phyloP scores from a whole-genome alignment of 2,888 invertebrate species.

The Tenthredo livida region DNA sequence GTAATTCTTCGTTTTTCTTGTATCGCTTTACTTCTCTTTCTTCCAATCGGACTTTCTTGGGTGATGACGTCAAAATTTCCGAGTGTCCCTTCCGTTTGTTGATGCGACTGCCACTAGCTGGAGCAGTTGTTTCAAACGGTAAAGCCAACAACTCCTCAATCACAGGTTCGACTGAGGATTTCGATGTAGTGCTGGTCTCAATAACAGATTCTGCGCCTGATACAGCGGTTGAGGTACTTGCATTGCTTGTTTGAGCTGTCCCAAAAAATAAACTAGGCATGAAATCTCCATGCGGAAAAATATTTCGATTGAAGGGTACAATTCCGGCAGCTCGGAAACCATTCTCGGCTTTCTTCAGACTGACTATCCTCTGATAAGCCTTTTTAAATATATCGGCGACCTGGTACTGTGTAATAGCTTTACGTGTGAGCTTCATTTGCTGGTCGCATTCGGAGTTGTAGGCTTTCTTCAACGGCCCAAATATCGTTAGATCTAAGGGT shows the following conservation, averaged over 20 bases:
- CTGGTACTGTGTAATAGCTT: slow-evolving; percentile 59
- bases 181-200: background rate
- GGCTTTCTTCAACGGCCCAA: slow-evolving; percentile 63
- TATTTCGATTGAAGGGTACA: slow-evolving; percentile 57
- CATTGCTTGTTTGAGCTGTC: background rate
- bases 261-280: slow-evolving; percentile 44
- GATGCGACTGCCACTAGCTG: slow-evolving; percentile 11
- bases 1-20: slow-evolving; percentile 22
- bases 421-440: slow-evolving; percentile 49
- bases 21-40: background rate
- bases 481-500: slow-evolving; percentile 64
- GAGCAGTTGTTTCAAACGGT: slow-evolving; percentile 13
- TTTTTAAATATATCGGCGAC: slow-evolving; percentile 58
- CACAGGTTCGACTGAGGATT: background rate
- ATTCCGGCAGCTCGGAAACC: slow-evolving; percentile 58
- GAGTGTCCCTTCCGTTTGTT: slow-evolving; percentile 16
- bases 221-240: slow-evolving; percentile 2
- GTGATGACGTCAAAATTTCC: slow-evolving; percentile 9
- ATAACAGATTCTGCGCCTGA: background rate
- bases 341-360: slow-evolving; percentile 54
- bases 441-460: slow-evolving; percentile 61
- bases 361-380: slow-evolving; percentile 56
- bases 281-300: slow-evolving; percentile 58
- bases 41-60: background rate
- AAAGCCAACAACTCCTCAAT: slow-evolving; percentile 2